A percentile compares a stretch with the other conserved stretches of the same genome.
Evolutionary conservation across 92 coral and sea anemone genomes (phyloP).

Genomic region (Porites rus): DNA sequence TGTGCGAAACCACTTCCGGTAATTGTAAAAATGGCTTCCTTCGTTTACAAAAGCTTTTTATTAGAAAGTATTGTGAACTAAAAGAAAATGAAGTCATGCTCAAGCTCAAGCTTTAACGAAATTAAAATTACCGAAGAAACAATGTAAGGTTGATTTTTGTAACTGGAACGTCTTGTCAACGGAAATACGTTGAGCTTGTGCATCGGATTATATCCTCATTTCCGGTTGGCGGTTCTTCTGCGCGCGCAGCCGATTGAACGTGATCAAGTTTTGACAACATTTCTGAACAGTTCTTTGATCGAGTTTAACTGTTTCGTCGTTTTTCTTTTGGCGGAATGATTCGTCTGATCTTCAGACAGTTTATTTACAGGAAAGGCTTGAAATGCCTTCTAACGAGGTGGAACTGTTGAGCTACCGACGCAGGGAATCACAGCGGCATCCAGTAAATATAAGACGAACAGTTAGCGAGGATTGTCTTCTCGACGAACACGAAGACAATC

Average conservation of each 20-base stretch:
- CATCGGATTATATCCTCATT: constrained; percentile 13
- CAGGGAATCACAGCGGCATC: constrained; percentile 14
- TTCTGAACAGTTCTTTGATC: constrained; percentile 35
- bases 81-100: not conserved
- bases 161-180: not conserved
- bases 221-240: constrained; percentile 51
- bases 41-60: not conserved
- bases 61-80: not conserved
- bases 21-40: not conserved
- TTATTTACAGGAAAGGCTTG: constrained; percentile 40
- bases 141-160: not conserved
- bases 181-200: constrained; percentile 58
- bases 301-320: constrained; percentile 1
- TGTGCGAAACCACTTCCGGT: constrained; percentile 11
- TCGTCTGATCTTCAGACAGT: constrained; percentile 39
- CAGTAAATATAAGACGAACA: constrained; percentile 57
- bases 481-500: not conserved
- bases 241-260: constrained; percentile 63
- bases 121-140: not conserved
- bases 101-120: not conserved
- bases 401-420: constrained; percentile 76
- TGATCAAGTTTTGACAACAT: constrained; percentile 71
- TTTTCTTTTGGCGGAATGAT: constrained; percentile 53
- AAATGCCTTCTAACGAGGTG: constrained; percentile 82
- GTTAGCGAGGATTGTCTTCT: constrained; percentile 61